Evolutionary conservation across 1,140 invertebrate species (phyloP), one percentile per base, ranked within the genome.

Genomic region (Oryctes rhinoceros): DNA sequence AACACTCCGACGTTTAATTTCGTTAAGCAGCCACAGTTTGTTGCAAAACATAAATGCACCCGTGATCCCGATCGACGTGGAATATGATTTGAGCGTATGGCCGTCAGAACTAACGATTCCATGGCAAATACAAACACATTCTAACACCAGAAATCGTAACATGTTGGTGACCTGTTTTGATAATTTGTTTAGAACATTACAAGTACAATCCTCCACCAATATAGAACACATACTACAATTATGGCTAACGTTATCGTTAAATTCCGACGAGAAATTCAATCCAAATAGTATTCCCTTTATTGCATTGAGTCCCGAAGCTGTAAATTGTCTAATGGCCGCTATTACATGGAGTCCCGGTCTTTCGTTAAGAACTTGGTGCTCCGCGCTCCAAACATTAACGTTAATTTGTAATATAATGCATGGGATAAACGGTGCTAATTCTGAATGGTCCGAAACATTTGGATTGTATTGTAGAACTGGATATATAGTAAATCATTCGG

Each of bases 171-270:
- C 89, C 80, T 94, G 94, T 81, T 95, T 94, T 84, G 91, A 94
- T 82, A 89, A 89, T 79, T 89, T 95, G 80, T 93, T 95, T 83
- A 90, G 90, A 7, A 91, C 94, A 83, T 85, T 92, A 20, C 88
- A 91, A 80, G 78, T 83, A 44, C 83, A 85, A 39, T 80, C 82
- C 13, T 82, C 86, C 84, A 91, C 91, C 30, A 93, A 93, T 85
- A 89, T 96, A 84, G 95, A 97, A 87, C 91, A 94, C 83, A 91
- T 96, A 59, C 88, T 97, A 5, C 94, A 96, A 79, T 89, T 96
- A 79, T 97, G 96, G 96, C 89, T 96, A 59, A 96, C 94, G 1
- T 87, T 96, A 65, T 96, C 95, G 91, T 89, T 78, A 86, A 88
- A 4, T 87, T 90, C 78, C 74, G 11, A 89, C 85, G 82, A 89